Conservation (phyloP, 2,888 invertebrate genomes). For the Gymnosoma rotundatum region DNA sequence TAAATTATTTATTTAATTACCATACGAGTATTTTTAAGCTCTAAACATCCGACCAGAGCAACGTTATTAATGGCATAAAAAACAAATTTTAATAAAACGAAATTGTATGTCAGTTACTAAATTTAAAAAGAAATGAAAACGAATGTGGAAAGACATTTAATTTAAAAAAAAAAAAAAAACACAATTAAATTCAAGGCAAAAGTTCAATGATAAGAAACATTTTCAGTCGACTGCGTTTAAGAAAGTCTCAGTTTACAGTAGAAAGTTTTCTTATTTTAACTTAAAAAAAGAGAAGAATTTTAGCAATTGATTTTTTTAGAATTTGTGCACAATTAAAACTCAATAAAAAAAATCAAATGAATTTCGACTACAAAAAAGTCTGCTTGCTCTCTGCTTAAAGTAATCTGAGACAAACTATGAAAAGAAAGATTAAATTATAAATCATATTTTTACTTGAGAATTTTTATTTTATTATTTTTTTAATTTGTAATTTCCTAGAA, state of each 20-base stretch:
- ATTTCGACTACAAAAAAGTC: no score
- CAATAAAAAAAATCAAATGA: no score
- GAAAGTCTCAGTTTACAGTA: background rate
- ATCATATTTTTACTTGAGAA: no score
- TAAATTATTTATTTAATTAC: slow-evolving; percentile 57
- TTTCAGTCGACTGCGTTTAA: background rate
- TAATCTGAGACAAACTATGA: no score
- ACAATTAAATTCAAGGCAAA: slow-evolving; percentile 46
- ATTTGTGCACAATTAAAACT: no score
- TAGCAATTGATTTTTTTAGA: no score
- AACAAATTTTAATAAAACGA: slow-evolving; percentile 39
- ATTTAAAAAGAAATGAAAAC: slow-evolving; percentile 5
- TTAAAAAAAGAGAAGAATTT: no score
- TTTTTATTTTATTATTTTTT: no score
- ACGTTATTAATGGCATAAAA: slow-evolving; percentile 41
- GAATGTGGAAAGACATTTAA: slow-evolving; percentile 32
- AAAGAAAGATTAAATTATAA: no score
- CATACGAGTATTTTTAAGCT: slow-evolving; percentile 27
- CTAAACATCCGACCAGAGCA: slow-evolving; percentile 5
- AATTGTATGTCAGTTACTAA: slow-evolving; percentile 7
- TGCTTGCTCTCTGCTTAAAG: no score
- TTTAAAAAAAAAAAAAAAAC: slow-evolving; percentile 2
- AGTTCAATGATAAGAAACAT: slow-evolving; percentile 41
- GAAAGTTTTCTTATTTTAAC: background rate
- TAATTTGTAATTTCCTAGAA: no score